A percentile compares a stretch with the other conserved stretches of the same genome.
These are phyloP conservation scores for Pararge aegeria DNA, from an alignment of 1,140 invertebrate species.

Conservation along the genomic window DNA sequence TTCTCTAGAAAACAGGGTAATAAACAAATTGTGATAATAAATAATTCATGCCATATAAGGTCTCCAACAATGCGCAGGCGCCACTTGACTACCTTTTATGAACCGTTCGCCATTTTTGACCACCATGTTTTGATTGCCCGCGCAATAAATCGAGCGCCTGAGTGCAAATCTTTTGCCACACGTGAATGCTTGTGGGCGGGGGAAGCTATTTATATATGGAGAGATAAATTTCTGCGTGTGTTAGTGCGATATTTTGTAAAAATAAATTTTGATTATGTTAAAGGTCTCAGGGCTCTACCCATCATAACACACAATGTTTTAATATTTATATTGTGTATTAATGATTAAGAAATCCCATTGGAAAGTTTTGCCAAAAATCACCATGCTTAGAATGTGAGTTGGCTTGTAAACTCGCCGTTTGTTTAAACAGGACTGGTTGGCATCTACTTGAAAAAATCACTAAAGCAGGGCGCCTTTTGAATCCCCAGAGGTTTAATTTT, in stretches of 20 bases:
- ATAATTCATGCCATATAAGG: neutral
- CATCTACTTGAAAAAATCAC: too few relatives aligned
- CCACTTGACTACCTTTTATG: slow-evolving; percentile 41
- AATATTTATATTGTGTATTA: too few relatives aligned
- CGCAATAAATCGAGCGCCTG: slow-evolving; percentile 55
- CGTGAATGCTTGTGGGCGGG: slow-evolving; percentile 46
- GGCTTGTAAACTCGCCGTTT: too few relatives aligned
- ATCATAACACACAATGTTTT: too few relatives aligned
- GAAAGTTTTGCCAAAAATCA: too few relatives aligned
- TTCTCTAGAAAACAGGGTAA: neutral
- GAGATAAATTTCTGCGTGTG: neutral
- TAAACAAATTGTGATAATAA: neutral
- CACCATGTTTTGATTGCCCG: slow-evolving; percentile 51
- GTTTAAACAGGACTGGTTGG: too few relatives aligned
- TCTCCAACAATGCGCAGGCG: slow-evolving; percentile 30
- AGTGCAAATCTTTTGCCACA: slow-evolving; percentile 44
- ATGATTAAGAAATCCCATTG: too few relatives aligned
- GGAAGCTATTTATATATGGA: slow-evolving; percentile 38
- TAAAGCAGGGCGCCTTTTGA: too few relatives aligned
- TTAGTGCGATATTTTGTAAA: neutral
- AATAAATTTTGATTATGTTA: neutral
- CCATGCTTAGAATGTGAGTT: too few relatives aligned
- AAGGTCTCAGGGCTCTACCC: too few relatives aligned
- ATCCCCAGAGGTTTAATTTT: too few relatives aligned
- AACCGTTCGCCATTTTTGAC: slow-evolving; percentile 43